A percentile compares a stretch with the other conserved stretches of the same genome.
These are phyloP conservation scores for Drosophila subquinaria DNA, from an alignment of 2,888 invertebrate genomes.

Conservation along the genomic window DNA sequence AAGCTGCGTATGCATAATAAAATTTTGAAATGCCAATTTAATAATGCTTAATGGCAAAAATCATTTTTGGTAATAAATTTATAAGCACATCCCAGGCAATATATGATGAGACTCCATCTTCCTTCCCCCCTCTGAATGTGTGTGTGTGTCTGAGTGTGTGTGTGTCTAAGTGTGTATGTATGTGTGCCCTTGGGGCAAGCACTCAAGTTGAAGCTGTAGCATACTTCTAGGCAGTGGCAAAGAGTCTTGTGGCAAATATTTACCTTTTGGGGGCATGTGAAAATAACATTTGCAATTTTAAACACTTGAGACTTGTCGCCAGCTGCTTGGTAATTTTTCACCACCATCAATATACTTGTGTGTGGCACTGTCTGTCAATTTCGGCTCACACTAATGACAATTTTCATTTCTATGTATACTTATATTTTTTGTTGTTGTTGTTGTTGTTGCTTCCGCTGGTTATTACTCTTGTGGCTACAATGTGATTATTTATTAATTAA, in stretches of 20 bases:
- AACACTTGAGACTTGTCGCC: constrained; percentile 78
- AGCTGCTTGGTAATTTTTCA: constrained; percentile 50
- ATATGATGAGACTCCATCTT: constrained; percentile 1
- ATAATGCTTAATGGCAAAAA: constrained; percentile 82
- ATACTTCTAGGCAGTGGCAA: constrained; percentile 39
- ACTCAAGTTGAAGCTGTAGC: constrained; percentile 55
- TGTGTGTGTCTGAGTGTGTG: constrained; percentile 21
- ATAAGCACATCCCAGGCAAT: constrained; percentile 59
- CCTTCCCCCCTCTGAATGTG: constrained; percentile 7
- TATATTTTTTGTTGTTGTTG: constrained; percentile 27
- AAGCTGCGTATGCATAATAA: constrained; percentile 69
- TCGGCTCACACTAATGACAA: constrained; percentile 68
- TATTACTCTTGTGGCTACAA: constrained; percentile 79
- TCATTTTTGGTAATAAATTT: constrained; percentile 81
- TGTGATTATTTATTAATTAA: constrained; percentile 83
- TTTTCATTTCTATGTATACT: constrained; percentile 52
- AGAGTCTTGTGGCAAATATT: constrained; percentile 72
- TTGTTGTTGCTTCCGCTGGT: constrained; percentile 42
- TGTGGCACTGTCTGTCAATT: constrained; percentile 48
- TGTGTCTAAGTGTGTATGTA: constrained; percentile 20
- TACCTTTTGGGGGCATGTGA: constrained; percentile 73
- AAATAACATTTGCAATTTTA: constrained; percentile 81
- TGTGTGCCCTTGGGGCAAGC: constrained; percentile 54
- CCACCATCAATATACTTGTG: constrained; percentile 32
- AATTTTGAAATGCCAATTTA: constrained; percentile 81